A percentile compares a stretch with the other conserved stretches of the same genome.
phyloP scores from a whole-genome alignment of 2,113 vertebrate species.

The Paralichthys olivaceus region DNA sequence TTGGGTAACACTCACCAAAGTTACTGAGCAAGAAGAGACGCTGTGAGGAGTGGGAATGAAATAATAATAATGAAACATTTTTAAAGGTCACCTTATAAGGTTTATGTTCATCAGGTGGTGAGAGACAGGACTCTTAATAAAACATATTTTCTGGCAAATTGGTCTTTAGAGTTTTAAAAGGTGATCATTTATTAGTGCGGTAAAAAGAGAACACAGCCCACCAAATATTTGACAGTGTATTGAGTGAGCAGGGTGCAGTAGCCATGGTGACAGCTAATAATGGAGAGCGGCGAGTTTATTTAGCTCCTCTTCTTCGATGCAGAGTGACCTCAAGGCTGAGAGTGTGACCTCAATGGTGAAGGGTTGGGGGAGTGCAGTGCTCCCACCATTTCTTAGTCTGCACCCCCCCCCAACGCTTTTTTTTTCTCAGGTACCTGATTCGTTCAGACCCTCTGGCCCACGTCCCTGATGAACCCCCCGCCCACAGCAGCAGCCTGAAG shows the following conservation, averaged over 20 bases:
- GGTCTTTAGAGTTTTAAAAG: too few relatives aligned
- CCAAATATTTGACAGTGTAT: neutral
- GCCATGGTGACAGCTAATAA: slow-evolving; percentile 4
- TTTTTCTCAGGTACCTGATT: slow-evolving; percentile 89
- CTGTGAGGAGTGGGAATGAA: too few relatives aligned
- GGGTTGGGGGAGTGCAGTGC: neutral
- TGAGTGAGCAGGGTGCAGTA: neutral
- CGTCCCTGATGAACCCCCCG: slow-evolving; percentile 85
- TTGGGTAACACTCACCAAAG: too few relatives aligned
- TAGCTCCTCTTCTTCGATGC: neutral
- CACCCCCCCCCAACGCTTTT: neutral
- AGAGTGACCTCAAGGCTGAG: neutral
- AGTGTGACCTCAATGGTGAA: neutral
- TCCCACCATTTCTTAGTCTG: neutral
- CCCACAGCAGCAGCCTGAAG: slow-evolving; percentile 84
- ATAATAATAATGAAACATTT: too few relatives aligned
- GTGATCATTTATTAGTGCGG: too few relatives aligned
- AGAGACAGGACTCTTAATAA: too few relatives aligned
- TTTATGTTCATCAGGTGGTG: too few relatives aligned
- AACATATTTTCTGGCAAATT: too few relatives aligned
- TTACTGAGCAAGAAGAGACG: too few relatives aligned
- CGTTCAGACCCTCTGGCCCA: slow-evolving; percentile 94
- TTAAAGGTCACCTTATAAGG: too few relatives aligned
- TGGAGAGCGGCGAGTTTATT: neutral
- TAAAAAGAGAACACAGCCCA: neutral